Evolutionary conservation across 2,888 invertebrate species (phyloP), one percentile per base, ranked within the genome.

Genomic region (Eristalis intricaria): DNA sequence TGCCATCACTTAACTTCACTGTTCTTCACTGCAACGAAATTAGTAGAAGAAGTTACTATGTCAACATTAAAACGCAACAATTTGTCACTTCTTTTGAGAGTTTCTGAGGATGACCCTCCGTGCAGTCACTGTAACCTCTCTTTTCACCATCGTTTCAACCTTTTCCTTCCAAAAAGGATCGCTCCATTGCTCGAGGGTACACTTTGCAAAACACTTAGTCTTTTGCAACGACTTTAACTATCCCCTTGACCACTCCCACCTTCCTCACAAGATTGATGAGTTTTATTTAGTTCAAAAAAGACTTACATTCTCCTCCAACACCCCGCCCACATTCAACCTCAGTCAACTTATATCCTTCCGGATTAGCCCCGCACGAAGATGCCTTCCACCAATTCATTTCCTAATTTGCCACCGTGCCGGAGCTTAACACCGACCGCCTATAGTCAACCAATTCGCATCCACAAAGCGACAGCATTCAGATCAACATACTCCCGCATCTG

Each of bases 401-500:
- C 50, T 50, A 38, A 77, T 63, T 69, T 32, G 32, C n/a, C 35
- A 43, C 23, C 35, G 35, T 65, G 13, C 19, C 15, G 1, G 7
- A 8, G 50, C 56, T 43, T 38, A 56, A 22, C 61, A 64, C 35
- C 32, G 19, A 81, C 26, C 61, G 40, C 32, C 76, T 60, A 63
- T 76, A 32, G 8, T 76, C 64, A 70, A 69, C 64, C 79, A 65
- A 15, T 43, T 11, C 22, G n/a, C 60, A 13, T 23, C 43, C 26
- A 50, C 19, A 32, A 19, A 23, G 38, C 11, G 56, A n/a, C 63
- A 43, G 40, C 26, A 58, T 66, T 73, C 15, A 61, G 68, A 38
- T 56, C 66, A 63, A 83, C 50, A 83, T 38, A 65, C 65, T 26
- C 50, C 50, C 38, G 19, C 74, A 23, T 68, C 58, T 73, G 65